These are phyloP conservation scores for Oncorhynchus mykiss DNA, from an alignment of 2,113 vertebrate genomes.

Conservation along the genomic window DNA sequence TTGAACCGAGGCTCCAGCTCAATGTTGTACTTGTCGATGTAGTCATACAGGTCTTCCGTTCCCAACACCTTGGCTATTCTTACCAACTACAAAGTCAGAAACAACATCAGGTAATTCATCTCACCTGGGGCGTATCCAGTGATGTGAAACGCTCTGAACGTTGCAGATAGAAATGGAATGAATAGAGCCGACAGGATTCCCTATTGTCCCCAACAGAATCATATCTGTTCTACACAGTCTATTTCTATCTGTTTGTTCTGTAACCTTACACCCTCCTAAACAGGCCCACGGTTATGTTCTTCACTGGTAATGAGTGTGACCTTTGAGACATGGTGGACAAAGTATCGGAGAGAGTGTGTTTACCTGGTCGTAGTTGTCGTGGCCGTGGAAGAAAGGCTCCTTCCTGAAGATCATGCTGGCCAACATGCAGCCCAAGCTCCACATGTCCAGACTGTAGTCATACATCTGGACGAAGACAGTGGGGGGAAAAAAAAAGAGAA, in stretches of 20 bases:
- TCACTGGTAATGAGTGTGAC: neutral
- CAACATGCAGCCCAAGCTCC: constrained; percentile 80
- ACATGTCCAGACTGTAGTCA: constrained; percentile 81
- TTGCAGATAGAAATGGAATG: neutral
- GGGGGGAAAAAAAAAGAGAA: neutral
- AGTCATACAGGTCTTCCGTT: constrained; percentile 80
- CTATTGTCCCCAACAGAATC: too few species aligned
- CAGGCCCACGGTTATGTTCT: too few species aligned
- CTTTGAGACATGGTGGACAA: neutral
- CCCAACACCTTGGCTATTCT: constrained; percentile 81
- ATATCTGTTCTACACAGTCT: neutral
- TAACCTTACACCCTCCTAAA: too few species aligned
- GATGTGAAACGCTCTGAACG: neutral
- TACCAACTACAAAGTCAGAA: constrained; percentile 69
- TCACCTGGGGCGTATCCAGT: neutral
- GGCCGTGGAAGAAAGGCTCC: constrained; percentile 80
- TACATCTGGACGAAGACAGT: constrained; percentile 69
- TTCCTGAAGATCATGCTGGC: constrained; percentile 83
- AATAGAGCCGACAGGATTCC: too few species aligned
- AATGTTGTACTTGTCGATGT: constrained; percentile 82
- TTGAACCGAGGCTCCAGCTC: constrained; percentile 81
- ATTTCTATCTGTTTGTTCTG: neutral
- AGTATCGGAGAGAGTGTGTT: neutral
- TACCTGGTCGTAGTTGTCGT: constrained; percentile 81
- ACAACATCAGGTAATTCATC: neutral